Conservation (phyloP, 2,113 vertebrate genomes). For the Oenanthe oenanthe region DNA sequence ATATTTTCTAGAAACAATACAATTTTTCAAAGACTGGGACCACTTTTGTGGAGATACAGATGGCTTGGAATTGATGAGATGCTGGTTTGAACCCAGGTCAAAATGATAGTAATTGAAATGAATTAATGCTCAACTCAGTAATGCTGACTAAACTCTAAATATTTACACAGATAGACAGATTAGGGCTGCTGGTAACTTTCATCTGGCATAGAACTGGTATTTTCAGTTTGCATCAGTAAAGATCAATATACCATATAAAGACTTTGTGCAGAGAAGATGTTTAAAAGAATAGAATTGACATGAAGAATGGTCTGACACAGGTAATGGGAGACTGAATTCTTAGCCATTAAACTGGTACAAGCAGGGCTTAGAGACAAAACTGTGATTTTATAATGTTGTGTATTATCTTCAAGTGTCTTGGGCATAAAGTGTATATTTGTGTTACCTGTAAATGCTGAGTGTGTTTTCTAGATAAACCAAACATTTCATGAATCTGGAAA, state of each 20-base stretch:
- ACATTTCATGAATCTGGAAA: background rate
- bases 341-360: background rate
- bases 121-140: background rate
- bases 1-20: background rate
- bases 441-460: background rate
- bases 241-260: background rate
- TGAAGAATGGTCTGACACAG: background rate
- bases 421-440: background rate
- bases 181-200: background rate
- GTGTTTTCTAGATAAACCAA: background rate
- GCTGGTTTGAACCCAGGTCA: background rate
- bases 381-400: background rate
- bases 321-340: background rate
- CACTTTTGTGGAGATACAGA: background rate
- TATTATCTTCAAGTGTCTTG: background rate
- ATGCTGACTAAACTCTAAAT: background rate
- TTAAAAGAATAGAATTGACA: background rate
- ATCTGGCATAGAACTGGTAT: background rate
- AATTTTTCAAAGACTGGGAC: background rate
- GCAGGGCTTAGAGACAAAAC: background rate
- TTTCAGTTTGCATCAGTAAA: background rate
- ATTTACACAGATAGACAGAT: background rate
- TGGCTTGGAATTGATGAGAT: background rate
- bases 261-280: background rate
- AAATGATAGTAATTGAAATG: background rate